Base-by-base conservation (phyloP, 2,797 vertebrate species). In the Tiaroga cobitis region DNA sequence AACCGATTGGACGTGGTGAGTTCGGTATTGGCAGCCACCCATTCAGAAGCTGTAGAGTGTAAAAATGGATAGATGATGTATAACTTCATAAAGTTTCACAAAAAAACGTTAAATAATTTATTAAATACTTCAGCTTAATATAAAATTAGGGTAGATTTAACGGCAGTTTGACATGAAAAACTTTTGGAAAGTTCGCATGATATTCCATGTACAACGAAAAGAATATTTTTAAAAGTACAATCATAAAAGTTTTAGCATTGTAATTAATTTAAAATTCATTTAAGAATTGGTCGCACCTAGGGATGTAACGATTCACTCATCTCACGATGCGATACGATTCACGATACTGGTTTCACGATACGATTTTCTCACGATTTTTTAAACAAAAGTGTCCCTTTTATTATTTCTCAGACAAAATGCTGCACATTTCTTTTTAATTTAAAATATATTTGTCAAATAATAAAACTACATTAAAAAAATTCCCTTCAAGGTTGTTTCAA, bases 11-110 rank as follows among this genome's bases (percentile, higher is more conserved):
- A 91, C n/a, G 92, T 85, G 43, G 93, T 94, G 74, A 96, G 94
- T 79, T 96, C 95, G 80, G 93, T 10, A 0, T 96, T 97, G 81
- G 89, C 96, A 5, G 92, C 92, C 24, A 94, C 92, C 97, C 97
- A 99, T 34, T 97, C 95, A 2, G 93, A 81, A 86, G 95, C 98
- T 99, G 90, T 34, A 79, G 5, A n/a, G 37, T 69, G 46, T 77
- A 84, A 43, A 82, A 56, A 84, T 68, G n/a, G 43, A 76, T 16
- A 37, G 6, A n/a, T 37, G 74, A 56, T 1, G 7, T 32, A 4
- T 32, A 51, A 29, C n/a, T 65, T 18, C 2, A 1, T 24, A 4
- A 21, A 51, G 3, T 7, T 65, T 29, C 5, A 63, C 5, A 29
- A 24, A 65, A 32, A 32, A 18, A 32, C 0, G 3, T 32, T 1